These are phyloP conservation scores for Ectemnius continuus DNA, from an alignment of 2,888 invertebrate genomes.

Conservation along the genomic window DNA sequence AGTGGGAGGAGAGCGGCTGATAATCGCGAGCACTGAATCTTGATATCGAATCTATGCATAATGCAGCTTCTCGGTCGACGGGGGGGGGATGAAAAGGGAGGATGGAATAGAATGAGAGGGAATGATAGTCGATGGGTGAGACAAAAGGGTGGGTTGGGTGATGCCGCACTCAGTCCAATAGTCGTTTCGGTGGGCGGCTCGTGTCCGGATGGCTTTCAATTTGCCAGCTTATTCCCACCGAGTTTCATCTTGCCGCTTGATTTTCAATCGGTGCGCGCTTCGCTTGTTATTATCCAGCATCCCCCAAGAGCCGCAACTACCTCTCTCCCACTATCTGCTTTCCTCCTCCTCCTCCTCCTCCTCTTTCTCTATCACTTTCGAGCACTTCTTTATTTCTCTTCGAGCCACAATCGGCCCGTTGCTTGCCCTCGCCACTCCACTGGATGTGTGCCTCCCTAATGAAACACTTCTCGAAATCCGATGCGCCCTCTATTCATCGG, in stretches of 20 bases:
- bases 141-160: neutral
- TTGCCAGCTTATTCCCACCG: slow-evolving; percentile 37
- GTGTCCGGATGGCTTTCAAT: slow-evolving; percentile 38
- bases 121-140: neutral
- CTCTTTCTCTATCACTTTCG: no score
- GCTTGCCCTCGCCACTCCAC: no score
- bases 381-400: no score
- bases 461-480: no score
- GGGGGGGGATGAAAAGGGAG: neutral
- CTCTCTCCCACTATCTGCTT: neutral
- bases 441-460: no score
- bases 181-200: slow-evolving; percentile 28
- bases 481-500: no score
- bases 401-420: no score
- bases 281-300: neutral
- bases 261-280: neutral
- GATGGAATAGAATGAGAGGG: neutral
- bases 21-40: neutral
- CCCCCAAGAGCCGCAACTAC: neutral
- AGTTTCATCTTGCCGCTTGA: slow-evolving; percentile 28
- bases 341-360: neutral
- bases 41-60: slow-evolving; percentile 2
- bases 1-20: neutral
- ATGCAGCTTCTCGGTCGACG: neutral
- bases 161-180: slow-evolving; percentile 16